phyloP scores from a whole-genome alignment of 2,797 vertebrate genomes.

The Enteromius argenteus region DNA sequence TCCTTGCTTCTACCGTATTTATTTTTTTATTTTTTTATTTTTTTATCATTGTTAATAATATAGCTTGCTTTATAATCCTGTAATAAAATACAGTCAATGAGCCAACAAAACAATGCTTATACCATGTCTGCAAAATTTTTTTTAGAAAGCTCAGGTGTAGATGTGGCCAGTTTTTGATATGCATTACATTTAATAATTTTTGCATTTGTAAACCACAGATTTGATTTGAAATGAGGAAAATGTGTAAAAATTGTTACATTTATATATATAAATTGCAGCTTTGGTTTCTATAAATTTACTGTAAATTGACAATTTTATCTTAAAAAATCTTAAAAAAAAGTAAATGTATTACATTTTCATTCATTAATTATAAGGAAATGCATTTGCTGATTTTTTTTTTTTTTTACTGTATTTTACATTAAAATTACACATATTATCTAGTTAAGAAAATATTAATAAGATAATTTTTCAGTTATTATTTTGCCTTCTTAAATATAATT shows the following conservation, averaged over 20 bases:
- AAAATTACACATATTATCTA: neutral
- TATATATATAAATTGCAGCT: neutral
- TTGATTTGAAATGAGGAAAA: conserved; percentile 32
- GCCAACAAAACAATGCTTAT: conserved; percentile 3
- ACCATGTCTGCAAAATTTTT: neutral
- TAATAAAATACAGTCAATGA: too few species aligned
- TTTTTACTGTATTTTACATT: neutral
- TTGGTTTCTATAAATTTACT: neutral
- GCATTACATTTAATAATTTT: conserved; percentile 30
- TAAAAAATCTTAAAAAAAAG: too few species aligned
- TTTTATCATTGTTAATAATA: neutral
- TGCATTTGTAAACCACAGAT: conserved; percentile 45
- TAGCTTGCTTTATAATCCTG: neutral
- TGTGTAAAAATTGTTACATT: neutral
- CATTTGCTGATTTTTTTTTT: neutral
- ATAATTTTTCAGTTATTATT: neutral
- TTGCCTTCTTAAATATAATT: neutral
- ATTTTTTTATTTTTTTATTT: neutral
- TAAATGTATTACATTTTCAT: neutral
- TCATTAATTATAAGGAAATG: neutral
- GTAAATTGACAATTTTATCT: neutral
- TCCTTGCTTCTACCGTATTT: neutral
- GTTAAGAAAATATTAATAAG: neutral
- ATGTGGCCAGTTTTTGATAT: neutral
- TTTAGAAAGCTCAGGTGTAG: neutral